Percentiles rank a stretch among this genome's conserved stretches.
These are phyloP conservation scores for Cactoblastis cactorum DNA, from an alignment of 2,888 invertebrate species.

Conservation along the genomic window DNA sequence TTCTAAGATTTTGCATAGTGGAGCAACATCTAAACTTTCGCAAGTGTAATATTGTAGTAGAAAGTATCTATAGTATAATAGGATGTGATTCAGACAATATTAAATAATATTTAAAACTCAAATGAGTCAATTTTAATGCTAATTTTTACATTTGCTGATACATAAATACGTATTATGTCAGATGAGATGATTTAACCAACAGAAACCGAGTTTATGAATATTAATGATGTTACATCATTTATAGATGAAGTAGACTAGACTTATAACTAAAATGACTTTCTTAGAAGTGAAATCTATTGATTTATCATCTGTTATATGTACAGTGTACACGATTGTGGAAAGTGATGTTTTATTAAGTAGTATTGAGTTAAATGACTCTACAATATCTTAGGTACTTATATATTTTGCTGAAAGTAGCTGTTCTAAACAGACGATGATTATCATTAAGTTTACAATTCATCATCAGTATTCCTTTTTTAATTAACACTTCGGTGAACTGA, in stretches of 20 bases:
- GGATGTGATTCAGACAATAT: too few relatives aligned
- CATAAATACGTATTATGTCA: neutral
- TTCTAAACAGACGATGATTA: too few relatives aligned
- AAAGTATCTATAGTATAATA: too few relatives aligned
- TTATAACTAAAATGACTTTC: neutral
- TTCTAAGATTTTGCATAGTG: too few relatives aligned
- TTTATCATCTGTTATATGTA: neutral
- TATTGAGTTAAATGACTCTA: neutral
- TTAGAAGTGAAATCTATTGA: constrained; percentile 4
- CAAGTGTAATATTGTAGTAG: too few relatives aligned
- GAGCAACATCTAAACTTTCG: too few relatives aligned
- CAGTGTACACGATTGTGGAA: constrained; percentile 4
- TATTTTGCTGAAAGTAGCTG: neutral
- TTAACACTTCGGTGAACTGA: too few relatives aligned
- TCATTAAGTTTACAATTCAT: too few relatives aligned
- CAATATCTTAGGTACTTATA: neutral
- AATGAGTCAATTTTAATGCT: neutral
- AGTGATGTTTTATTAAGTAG: neutral
- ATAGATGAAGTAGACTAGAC: neutral
- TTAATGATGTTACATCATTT: constrained; percentile 3
- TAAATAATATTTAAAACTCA: too few relatives aligned
- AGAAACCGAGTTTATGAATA: constrained; percentile 2
- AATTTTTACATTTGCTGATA: neutral
- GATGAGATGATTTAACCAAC: neutral
- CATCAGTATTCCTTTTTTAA: too few relatives aligned